A percentile compares a stretch with the other conserved stretches of the same genome.
Conservation (phyloP, 1,140 invertebrate genomes). For the Trichonephila clavata region DNA sequence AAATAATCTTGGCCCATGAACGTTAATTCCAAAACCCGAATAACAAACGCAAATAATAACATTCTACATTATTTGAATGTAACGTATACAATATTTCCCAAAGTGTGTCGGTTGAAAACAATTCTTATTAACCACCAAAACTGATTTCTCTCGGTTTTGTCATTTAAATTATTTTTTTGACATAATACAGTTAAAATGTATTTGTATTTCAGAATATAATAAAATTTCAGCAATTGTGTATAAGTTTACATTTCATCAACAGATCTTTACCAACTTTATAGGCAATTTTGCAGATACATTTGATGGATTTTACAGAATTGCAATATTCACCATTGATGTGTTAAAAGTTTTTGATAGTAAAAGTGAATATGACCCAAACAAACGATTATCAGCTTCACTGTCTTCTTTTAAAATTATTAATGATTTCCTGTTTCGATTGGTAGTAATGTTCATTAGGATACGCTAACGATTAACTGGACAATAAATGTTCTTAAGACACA, state of each 20-base stretch:
- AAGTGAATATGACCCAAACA: no score
- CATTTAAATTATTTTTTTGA: conserved; percentile 78
- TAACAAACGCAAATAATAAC: not conserved
- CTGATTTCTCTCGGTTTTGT: conserved; percentile 78
- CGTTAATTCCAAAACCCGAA: no score
- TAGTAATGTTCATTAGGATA: no score
- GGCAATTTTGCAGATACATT: conserved; percentile 66
- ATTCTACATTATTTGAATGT: conserved; percentile 15
- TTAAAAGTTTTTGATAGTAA: no score
- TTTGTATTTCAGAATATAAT: conserved; percentile 80
- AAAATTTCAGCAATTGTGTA: conserved; percentile 80
- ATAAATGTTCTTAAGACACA: no score
- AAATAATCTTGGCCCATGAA: not conserved
- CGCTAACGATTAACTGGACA: no score
- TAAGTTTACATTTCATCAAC: conserved; percentile 65
- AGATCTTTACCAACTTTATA: not conserved
- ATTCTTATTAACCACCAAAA: not conserved
- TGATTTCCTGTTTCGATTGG: no score
- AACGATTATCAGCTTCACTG: no score
- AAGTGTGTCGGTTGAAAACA: not conserved
- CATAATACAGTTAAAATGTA: conserved; percentile 80
- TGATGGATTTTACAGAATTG: not conserved
- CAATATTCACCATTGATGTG: no score
- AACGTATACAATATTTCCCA: not conserved
- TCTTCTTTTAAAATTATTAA: no score